Conservation (phyloP, 2,888 invertebrate genomes). For the Dione vanillae region DNA sequence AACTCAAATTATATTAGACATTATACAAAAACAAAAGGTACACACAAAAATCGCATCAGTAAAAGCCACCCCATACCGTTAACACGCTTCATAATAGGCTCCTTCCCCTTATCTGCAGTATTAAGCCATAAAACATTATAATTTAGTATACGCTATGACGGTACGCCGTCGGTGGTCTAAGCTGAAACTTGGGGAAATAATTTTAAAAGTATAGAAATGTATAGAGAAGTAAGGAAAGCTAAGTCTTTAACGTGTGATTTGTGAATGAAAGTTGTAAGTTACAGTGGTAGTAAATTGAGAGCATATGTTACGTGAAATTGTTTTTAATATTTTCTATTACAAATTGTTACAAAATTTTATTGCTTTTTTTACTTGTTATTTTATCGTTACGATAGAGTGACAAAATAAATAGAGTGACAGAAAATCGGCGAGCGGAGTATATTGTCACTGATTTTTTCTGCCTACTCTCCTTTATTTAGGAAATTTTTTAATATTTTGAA, state of each 20-base stretch:
- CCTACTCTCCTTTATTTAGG: too few species aligned
- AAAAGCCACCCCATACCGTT: constrained; percentile 59
- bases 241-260: constrained; percentile 32
- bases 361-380: too few species aligned
- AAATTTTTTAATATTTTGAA: too few species aligned
- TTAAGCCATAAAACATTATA: constrained; percentile 85
- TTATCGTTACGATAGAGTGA: too few species aligned
- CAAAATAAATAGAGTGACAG: too few species aligned
- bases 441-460: too few species aligned
- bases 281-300: background rate
- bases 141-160: constrained; percentile 80
- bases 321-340: too few species aligned
- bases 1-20: background rate
- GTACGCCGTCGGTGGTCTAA: constrained; percentile 57
- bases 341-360: too few species aligned
- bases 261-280: constrained; percentile 9
- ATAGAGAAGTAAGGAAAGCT: constrained; percentile 14
- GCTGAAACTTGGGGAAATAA: constrained; percentile 60
- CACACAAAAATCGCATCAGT: constrained; percentile 43
- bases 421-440: too few species aligned
- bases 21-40: constrained; percentile 22
- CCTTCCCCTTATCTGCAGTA: constrained; percentile 83
- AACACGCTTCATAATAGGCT: constrained; percentile 81
- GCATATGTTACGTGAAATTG: background rate
- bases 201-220: constrained; percentile 32